Evolutionary conservation across 2,888 invertebrate genomes (phyloP).

Genomic region (Drosophila paranaensis): DNA sequence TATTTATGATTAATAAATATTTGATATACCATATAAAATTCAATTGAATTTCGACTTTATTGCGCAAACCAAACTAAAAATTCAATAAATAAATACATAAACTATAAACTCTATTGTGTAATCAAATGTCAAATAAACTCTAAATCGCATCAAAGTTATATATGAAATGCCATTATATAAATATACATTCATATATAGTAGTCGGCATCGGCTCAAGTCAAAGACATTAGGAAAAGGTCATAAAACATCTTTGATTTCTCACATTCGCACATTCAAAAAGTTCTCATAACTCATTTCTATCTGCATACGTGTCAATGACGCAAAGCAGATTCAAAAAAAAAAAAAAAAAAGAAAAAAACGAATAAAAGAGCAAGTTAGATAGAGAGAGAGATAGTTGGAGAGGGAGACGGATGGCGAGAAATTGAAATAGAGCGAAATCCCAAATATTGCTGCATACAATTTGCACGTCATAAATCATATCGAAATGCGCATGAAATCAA

Average conservation of each 20-base stretch:
- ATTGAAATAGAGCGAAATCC: constrained; percentile 33
- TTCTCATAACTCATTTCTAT: constrained; percentile 52
- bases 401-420: constrained; percentile 11
- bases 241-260: constrained; percentile 49
- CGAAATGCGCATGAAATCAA: constrained; percentile 63
- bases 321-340: constrained; percentile 21
- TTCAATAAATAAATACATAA: background rate
- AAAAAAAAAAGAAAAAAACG: constrained; percentile 4
- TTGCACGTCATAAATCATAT: constrained; percentile 75
- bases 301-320: constrained; percentile 51
- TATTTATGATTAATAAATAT: background rate
- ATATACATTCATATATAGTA: background rate
- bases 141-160: background rate
- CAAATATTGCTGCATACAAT: constrained; percentile 68
- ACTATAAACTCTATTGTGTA: background rate
- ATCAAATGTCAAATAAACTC: constrained; percentile 5
- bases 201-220: constrained; percentile 11
- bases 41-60: background rate
- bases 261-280: constrained; percentile 41
- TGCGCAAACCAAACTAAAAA: background rate
- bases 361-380: constrained; percentile 7
- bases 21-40: background rate
- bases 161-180: constrained; percentile 5
- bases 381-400: background rate
- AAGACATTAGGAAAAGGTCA: constrained; percentile 34